These are phyloP conservation scores for Melanotaenia boesemani DNA, from an alignment of 2,797 vertebrate species.

Conservation along the genomic window DNA sequence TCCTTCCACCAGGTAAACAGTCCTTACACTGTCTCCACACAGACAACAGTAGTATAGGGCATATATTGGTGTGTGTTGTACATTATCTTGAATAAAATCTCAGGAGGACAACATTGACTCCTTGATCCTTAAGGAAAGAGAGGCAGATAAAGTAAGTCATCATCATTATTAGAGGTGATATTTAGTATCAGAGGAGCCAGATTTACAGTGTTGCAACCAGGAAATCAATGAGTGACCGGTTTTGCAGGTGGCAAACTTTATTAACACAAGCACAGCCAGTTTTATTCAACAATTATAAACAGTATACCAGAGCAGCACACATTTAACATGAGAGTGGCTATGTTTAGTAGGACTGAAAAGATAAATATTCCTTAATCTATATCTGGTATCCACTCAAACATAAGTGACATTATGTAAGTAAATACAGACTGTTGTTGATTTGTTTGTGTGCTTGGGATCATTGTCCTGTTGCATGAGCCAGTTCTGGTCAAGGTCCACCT, in stretches of 20 bases:
- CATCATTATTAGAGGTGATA: background rate
- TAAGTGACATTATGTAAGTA: background rate
- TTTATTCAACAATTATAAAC: no score
- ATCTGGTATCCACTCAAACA: no score
- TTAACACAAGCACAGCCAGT: background rate
- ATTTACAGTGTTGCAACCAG: background rate
- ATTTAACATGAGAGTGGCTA: no score
- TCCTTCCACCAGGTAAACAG: constrained; percentile 90
- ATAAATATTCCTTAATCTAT: background rate
- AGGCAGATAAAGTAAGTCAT: background rate
- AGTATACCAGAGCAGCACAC: no score
- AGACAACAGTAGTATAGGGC: constrained; percentile 6
- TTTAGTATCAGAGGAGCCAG: background rate
- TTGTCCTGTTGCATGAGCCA: no score
- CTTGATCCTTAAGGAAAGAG: background rate
- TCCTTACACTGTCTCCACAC: background rate
- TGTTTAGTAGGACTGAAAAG: background rate
- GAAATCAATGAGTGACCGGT: background rate
- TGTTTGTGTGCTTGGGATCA: no score
- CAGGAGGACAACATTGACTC: background rate
- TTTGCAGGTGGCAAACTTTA: background rate
- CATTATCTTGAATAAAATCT: constrained; percentile 19
- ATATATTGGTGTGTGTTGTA: constrained; percentile 15
- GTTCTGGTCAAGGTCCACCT: no score
- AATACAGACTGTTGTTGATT: no score